Percentiles rank a stretch among this genome's conserved stretches.
Evolutionary conservation across 2,797 vertebrate genomes (phyloP).

Genomic region (Urophycis tenuis): DNA sequence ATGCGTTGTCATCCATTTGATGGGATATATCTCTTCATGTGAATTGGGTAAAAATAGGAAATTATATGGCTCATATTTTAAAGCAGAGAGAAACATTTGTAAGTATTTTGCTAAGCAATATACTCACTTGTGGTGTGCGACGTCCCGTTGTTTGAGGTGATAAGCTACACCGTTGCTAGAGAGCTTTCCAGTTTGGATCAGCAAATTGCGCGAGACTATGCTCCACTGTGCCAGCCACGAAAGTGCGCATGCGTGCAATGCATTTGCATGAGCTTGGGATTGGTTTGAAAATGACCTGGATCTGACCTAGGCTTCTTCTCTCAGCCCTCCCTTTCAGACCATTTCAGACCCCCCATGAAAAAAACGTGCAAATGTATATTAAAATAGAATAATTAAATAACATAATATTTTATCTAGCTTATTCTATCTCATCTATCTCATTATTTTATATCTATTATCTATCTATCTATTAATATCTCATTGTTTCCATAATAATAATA

Average conservation of each 20-base stretch:
- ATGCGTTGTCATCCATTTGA: slow-evolving; percentile 22
- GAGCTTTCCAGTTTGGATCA: slow-evolving; percentile 27
- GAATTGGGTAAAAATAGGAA: background rate
- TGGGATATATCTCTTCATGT: background rate
- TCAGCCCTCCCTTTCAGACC: too few species aligned
- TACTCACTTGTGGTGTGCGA: slow-evolving; percentile 48
- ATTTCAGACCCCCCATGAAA: too few species aligned
- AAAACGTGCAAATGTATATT: background rate
- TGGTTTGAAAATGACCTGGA: background rate
- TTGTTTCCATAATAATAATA: background rate
- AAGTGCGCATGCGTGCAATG: slow-evolving; percentile 34
- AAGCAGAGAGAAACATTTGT: background rate
- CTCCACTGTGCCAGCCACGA: slow-evolving; percentile 18
- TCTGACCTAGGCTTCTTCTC: background rate
- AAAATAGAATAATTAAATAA: too few species aligned
- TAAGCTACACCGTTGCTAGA: slow-evolving; percentile 50
- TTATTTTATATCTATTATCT: too few species aligned
- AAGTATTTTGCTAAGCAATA: slow-evolving; percentile 3
- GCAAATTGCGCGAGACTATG: slow-evolving; percentile 27
- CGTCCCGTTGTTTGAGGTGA: slow-evolving; percentile 43
- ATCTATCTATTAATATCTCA: too few species aligned
- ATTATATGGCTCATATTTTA: background rate
- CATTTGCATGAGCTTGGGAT: slow-evolving; percentile 10
- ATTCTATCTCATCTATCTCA: too few species aligned
- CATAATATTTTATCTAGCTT: too few species aligned